Base-by-base conservation (phyloP, 2,888 invertebrate species). In the Lasioglossum oenotherae region DNA sequence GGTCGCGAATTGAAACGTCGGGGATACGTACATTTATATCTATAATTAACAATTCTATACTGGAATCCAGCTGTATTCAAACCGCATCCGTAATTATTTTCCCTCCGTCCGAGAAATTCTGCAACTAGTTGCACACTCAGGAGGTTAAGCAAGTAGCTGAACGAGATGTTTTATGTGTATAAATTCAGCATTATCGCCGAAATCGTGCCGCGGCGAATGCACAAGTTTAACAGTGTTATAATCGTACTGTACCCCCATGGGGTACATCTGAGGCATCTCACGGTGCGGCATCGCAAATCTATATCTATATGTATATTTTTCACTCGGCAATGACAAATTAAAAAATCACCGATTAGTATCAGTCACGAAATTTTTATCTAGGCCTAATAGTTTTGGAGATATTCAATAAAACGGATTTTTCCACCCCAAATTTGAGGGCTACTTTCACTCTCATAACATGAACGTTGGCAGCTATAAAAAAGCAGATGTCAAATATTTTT, bases 1-100 rank as follows among this genome's bases (percentile, higher is more conserved):
- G n/a, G 19, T 12, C n/a, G 6, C 67, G 14, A 67, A 76, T 76
- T 46, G 67, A 76, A 76, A 67, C 19, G 64, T 64, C 64, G 44
- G 12, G 2, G 19, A 44, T 27, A 12, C 76, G 44, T 44, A 19
- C 60, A 64, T 82, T 67, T 46, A 71, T 74, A 74, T 38, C 23
- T 75, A 38, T 46, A 72, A 64, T 82, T 80, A 41, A 82, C 80
- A 64, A 75, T 60, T 31, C n/a, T 46, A 31, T 44, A 23, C 23
- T 49, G 41, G 0, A 19, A 41, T 31, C 31, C 38, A 19, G 27
- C 80, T 41, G 41, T 16, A 49, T 35, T 57, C 69, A 31, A 75
- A 41, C 67, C 69, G 69, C 57, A 46, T 69, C n/a, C 31, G 53
- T 53, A 57, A 80, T 80, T 71, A 57, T 57, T 71, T 31, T 46